phyloP scores from a whole-genome alignment of 2,113 vertebrate genomes.

The Odontophorus gujanensis region DNA sequence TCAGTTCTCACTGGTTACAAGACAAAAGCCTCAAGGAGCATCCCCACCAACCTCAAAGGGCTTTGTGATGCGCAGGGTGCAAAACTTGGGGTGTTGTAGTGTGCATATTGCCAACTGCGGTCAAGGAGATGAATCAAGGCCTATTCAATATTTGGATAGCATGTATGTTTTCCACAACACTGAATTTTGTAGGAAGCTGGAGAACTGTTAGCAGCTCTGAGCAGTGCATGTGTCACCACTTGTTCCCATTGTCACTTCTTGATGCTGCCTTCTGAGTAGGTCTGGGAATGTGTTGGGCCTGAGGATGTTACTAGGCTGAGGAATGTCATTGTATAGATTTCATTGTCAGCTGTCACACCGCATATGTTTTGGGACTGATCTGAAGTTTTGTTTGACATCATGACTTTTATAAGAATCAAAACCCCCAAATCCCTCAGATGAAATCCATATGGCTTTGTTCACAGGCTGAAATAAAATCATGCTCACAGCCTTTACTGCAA shows the following conservation, averaged over 20 bases:
- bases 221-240: not conserved
- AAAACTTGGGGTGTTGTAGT: not conserved
- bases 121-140: not conserved
- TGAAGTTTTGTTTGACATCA: conserved; percentile 73
- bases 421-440: conserved; percentile 65
- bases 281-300: conserved; percentile 9
- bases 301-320: not conserved
- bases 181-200: not conserved
- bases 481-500: conserved; percentile 70
- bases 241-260: not conserved
- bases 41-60: not conserved
- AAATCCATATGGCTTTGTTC: conserved; percentile 76
- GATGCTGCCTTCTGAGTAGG: accelerated
- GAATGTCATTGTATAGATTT: conserved; percentile 53
- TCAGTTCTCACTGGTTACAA: not conserved
- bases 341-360: conserved; percentile 64
- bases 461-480: conserved; percentile 68
- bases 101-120: not conserved
- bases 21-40: not conserved
- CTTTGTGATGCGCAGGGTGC: not conserved
- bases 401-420: conserved; percentile 70
- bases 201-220: not conserved
- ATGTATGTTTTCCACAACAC: not conserved
- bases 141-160: not conserved
- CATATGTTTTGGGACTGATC: conserved; percentile 62